Base-by-base conservation (phyloP, 2,888 invertebrate species). In the Cheilosia pagana region DNA sequence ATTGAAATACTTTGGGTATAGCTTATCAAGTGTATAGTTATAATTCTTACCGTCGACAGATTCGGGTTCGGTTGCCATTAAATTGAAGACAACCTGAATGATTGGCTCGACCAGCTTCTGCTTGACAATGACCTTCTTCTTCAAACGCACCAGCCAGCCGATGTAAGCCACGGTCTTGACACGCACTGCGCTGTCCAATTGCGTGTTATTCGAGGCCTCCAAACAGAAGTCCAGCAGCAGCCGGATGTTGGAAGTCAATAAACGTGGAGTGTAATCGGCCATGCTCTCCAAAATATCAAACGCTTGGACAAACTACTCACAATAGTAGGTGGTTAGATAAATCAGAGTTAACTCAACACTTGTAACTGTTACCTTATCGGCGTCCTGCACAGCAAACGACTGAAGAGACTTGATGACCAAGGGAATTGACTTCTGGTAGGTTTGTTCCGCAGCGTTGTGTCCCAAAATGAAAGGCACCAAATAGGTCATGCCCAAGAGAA, bases 51-150 rank as follows among this genome's bases (percentile, higher is more conserved):
- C 94, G 50, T 93, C 93, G 28, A 95, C 95, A 62, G 94, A 93
- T 2, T 94, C 93, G 1, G 94, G 92, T 81, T 94, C 93, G 41
- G 92, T 92, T 43, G 95, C 94, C 94, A 96, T 95, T 65, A 96
- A 92, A 76, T 93, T 93, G 89, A 96, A 95, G 55, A 96, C 91
- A 14, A 94, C 94, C 85, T 93, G 93, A 86, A 95, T 92, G 16
- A 95, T 95, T 1, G 95, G 95, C 85, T 94, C 94, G 28, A 96
- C 93, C 62, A 96, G 90, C 89, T 96, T 95, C 88, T 95, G 93
- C 89, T 96, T 96, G 76, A 95, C 92, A 60, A 91, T 90, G 81
- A 94, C 93, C 92, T 96, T 96, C 90, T 95, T 96, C 91, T 96
- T 96, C 2, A 94, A 92, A 72, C 94, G 93, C 12, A 94, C 94